Evolutionary conservation across 2,888 invertebrate species (phyloP), one percentile per base, ranked within the genome.

Genomic region (Tolmerus cingulatus): DNA sequence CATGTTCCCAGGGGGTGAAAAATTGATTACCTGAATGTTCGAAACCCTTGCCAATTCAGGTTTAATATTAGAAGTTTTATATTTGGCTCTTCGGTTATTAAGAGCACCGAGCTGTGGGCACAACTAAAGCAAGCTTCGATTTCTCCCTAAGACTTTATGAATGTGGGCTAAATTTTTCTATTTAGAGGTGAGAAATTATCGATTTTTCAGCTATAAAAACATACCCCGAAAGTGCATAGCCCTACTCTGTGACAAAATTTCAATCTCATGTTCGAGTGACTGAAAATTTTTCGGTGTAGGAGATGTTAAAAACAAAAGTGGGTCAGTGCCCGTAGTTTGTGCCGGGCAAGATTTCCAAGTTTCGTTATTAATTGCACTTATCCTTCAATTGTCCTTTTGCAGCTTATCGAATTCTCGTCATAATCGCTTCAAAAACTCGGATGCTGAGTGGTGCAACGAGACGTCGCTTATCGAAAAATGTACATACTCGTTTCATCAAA

Each of bases 121-220:
- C 66, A 66, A 66, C 66, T 66, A 66, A 66, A 66, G 23, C 27
- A 66, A 66, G 66, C 12, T 66, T 66, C 27, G 66, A 66, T 66
- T 23, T 66, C 23, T 66, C 66, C 66, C 27, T 66, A 66, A 76
- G 37, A 82, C 57, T 57, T 95, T 96, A 96, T 97, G 97, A 97
- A 97, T 97, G 97, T 96, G 95, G 96, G 95, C 96, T 95, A 96
- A 96, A 94, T 96, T 95, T 94, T 94, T 96, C 93, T 95, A 96
- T 93, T 94, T 96, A 94, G 96, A 97, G 96, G 97, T 97, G 94
- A 94, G 94, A 90, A 88, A 55, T 12, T 78, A 82, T 86, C 82
- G 78, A 84, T 87, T 78, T 86, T 86, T 87, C 74, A 14, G 76
- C 76, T 40, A 76, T 76, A 27, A 76, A 76, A 40, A 76, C n/a